Evolutionary conservation across 2,888 invertebrate genomes (phyloP), one percentile per base, ranked within the genome.

Genomic region (Lithophane semibrunnea): DNA sequence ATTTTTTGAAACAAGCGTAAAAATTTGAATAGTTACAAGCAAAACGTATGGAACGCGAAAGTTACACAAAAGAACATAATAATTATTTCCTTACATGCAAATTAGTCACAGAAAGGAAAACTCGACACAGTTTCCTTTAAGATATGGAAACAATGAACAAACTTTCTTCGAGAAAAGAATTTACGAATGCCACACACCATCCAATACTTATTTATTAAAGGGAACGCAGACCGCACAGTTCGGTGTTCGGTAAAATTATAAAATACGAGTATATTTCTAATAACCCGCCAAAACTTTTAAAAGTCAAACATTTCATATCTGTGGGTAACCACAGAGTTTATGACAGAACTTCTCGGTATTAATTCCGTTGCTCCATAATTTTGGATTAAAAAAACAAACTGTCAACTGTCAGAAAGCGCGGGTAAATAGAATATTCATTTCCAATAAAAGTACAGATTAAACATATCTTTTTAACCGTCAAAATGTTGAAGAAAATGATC

Each of bases 61-160:
- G 87, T 79, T 75, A 78, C 83, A 95, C 94, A 95, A 95, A 94
- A 91, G 91, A 89, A 87, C 88, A 91, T 93, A 92, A 92, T 93
- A 92, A 93, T 93, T 90, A 92, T 91, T 93, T 92, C 91, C 90
- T 90, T 91, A 94, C 91, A 91, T 91, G 90, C 90, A 87, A 92
- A 95, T 96, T 96, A 93, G 94, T 95, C 92, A 94, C 94, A 93
- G 93, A 83, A 91, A 91, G 91, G 92, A 93, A 94, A 94, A 93
- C 92, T 87, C 90, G 89, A 83, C 91, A 90, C 90, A 88, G 90
- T 94, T 95, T 94, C 93, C 93, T 93, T 94, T 92, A 91, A 93
- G 88, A 88, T 85, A 92, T 90, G 93, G 92, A 94, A 95, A 96
- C 96, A 96, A 96, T 93, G 91, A 88, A 75, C 75, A 73, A 91